phyloP scores from a whole-genome alignment of 37 sponge, comb jelly and placozoan species.

The Halisarca cf. caerulea region DNA sequence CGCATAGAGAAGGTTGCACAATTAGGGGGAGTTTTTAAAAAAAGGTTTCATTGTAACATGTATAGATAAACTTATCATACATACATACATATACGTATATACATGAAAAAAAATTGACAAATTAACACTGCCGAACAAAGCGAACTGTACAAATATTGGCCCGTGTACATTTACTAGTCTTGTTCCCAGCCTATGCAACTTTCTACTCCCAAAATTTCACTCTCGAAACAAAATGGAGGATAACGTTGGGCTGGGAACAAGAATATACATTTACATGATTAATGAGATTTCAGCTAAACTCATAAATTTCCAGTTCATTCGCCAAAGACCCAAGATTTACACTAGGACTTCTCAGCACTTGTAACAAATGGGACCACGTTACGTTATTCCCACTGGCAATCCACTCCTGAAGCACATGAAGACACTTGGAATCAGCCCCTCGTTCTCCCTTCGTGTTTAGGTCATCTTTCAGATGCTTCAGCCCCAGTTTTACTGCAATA shows the following conservation, averaged over 20 bases:
- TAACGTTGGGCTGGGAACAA: too few species aligned
- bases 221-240: too few species aligned
- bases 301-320: not conserved
- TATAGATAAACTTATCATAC: not conserved
- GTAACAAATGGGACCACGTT: not conserved
- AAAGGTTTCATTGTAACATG: not conserved
- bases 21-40: not conserved
- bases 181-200: too few species aligned
- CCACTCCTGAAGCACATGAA: not conserved
- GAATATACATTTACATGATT: too few species aligned
- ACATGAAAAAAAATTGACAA: too few species aligned
- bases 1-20: too few species aligned
- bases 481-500: slow-evolving; percentile 6
- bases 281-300: too few species aligned
- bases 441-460: not conserved
- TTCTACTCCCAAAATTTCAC: too few species aligned
- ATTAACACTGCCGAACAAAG: too few species aligned
- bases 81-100: too few species aligned
- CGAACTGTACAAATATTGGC: too few species aligned
- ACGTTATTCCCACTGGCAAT: slow-evolving; percentile 1
- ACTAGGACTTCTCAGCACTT: slow-evolving; percentile 2
- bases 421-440: slow-evolving; percentile 9
- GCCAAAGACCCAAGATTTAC: not conserved
- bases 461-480: slow-evolving; percentile 5
- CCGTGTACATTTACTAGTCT: too few species aligned